phyloP scores from a whole-genome alignment of 2,113 vertebrate species.

The Erinaceus europaeus region DNA sequence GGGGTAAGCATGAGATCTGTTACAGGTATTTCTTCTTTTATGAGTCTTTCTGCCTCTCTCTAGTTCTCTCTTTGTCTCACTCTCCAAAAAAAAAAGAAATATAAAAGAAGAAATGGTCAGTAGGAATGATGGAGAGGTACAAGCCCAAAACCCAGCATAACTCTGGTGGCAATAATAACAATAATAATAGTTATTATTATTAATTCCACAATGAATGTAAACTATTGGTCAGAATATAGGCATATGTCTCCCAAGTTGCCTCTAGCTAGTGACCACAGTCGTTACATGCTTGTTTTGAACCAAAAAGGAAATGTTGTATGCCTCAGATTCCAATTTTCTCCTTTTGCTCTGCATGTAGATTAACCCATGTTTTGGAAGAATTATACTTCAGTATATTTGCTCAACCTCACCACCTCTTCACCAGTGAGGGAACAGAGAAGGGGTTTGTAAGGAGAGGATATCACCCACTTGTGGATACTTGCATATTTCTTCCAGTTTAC shows the following conservation, averaged over 20 bases:
- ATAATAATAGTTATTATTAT: no score
- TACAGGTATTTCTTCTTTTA: no score
- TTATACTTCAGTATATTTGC: neutral
- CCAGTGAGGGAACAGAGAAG: neutral
- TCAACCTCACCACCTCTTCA: neutral
- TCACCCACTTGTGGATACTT: neutral
- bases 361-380: neutral
- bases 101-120: no score
- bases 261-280: conserved; percentile 21
- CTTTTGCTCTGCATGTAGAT: neutral
- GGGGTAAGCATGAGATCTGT: no score
- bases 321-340: neutral
- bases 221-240: neutral
- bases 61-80: no score
- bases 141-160: no score
- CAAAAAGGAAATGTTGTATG: neutral
- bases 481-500: neutral
- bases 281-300: neutral
- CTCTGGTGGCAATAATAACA: no score
- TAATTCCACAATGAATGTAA: no score
- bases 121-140: no score
- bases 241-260: neutral
- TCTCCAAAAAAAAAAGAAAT: no score
- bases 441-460: neutral
- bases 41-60: no score